Conservation (phyloP, 2,888 invertebrate genomes). For the Himalopsyche tibetana region DNA sequence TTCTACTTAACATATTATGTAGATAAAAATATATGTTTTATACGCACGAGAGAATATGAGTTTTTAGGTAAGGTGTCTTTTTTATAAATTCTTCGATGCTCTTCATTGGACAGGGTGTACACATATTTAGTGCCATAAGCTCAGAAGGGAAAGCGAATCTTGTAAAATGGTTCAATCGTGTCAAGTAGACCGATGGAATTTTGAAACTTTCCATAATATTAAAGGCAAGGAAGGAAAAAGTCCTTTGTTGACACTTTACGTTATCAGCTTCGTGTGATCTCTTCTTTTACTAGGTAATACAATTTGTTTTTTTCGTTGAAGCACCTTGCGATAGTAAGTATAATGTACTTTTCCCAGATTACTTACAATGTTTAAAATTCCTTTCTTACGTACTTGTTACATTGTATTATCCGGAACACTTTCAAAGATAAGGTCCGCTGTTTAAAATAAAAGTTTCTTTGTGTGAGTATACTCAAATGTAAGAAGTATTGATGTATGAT, state of each 20-base stretch:
- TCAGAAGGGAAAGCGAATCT: conserved; percentile 33
- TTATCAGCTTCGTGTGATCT: conserved; percentile 10
- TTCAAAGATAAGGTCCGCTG: background rate
- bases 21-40: too few species aligned
- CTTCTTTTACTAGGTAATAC: background rate
- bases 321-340: conserved; percentile 5
- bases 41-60: too few species aligned
- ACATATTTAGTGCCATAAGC: conserved; percentile 6
- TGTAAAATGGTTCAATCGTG: conserved; percentile 30
- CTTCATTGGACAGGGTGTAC: background rate
- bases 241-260: conserved; percentile 35
- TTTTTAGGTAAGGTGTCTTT: too few species aligned
- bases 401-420: background rate
- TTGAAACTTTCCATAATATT: conserved; percentile 40
- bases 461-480: too few species aligned
- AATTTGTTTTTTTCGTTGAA: conserved; percentile 38
- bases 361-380: background rate
- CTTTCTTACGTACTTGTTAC: background rate
- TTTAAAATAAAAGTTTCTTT: background rate
- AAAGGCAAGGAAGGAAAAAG: conserved; percentile 24
- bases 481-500: too few species aligned
- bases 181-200: conserved; percentile 34
- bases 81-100: too few species aligned
- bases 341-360: conserved; percentile 27
- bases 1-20: too few species aligned